Percentiles rank a stretch among this genome's conserved stretches.
These are phyloP conservation scores for Gasterosteus nipponicus DNA, from an alignment of 2,113 vertebrate species.

Conservation along the genomic window DNA sequence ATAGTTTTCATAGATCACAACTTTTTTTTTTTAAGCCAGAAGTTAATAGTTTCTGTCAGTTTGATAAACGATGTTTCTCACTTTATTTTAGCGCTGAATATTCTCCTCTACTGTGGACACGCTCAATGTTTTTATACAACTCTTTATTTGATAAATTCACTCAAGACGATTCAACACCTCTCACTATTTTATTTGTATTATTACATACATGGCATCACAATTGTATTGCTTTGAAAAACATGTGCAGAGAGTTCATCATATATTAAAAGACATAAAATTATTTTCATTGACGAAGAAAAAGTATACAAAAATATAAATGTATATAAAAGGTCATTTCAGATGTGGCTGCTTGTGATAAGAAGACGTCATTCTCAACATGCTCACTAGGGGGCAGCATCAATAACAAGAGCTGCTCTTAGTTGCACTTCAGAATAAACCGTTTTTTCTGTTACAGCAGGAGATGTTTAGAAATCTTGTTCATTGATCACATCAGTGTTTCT, in stretches of 20 bases:
- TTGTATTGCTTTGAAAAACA: no score
- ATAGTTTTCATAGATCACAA: not conserved
- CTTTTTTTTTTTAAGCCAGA: not conserved
- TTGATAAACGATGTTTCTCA: not conserved
- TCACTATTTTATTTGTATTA: not conserved
- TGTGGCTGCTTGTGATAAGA: not conserved
- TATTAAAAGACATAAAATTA: no score
- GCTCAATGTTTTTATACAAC: slow-evolving; percentile 1
- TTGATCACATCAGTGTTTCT: no score
- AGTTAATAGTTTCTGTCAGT: not conserved
- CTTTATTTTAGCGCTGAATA: not conserved
- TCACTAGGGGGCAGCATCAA: not conserved
- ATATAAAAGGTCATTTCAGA: not conserved
- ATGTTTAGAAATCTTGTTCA: not conserved
- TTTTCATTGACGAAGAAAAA: not conserved
- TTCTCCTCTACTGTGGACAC: not conserved
- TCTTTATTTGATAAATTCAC: not conserved
- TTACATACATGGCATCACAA: no score
- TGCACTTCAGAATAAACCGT: slow-evolving; percentile 26
- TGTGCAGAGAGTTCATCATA: no score
- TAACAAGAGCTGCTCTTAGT: not conserved
- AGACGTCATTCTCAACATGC: not conserved
- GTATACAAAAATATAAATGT: not conserved
- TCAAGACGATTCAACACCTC: not conserved
- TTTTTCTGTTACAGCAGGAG: not conserved